phyloP scores from a whole-genome alignment of 2,113 vertebrate genomes.

The Acrocephalus arundinaceus region DNA sequence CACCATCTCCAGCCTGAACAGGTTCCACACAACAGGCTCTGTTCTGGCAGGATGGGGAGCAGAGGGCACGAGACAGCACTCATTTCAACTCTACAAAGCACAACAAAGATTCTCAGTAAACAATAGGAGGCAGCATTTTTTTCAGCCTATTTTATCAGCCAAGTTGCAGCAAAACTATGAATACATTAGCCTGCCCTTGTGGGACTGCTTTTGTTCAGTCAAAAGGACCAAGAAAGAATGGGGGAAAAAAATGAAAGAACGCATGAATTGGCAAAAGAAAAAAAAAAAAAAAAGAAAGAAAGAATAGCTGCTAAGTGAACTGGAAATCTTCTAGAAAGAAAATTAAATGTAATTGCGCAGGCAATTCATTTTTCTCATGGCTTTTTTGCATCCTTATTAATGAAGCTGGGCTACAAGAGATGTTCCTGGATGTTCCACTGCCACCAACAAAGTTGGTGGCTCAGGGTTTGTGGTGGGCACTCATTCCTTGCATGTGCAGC shows the following conservation, averaged over 20 bases:
- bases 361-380: slow-evolving; percentile 31
- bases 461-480: background rate
- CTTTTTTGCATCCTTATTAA: slow-evolving; percentile 15
- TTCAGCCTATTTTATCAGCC: slow-evolving; percentile 49
- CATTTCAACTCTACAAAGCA: slow-evolving; percentile 24
- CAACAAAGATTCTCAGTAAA: slow-evolving; percentile 46
- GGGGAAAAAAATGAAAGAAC: background rate
- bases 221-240: slow-evolving; percentile 26
- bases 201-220: slow-evolving; percentile 49
- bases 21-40: slow-evolving; percentile 81
- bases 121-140: slow-evolving; percentile 51
- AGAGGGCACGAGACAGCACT: slow-evolving; percentile 48
- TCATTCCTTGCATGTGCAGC: background rate
- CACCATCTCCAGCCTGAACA: slow-evolving; percentile 82
- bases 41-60: slow-evolving; percentile 68
- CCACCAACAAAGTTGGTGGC: background rate
- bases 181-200: slow-evolving; percentile 52
- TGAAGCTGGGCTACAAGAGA: background rate
- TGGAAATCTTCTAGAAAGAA: slow-evolving; percentile 52
- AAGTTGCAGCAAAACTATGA: slow-evolving; percentile 47
- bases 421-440: background rate
- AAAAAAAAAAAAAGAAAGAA: background rate
- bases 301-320: slow-evolving; percentile 51
- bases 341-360: slow-evolving; percentile 60
- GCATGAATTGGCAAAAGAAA: background rate